A percentile compares a stretch with the other conserved stretches of the same genome.
phyloP scores from a whole-genome alignment of 2,113 vertebrate genomes.

The Austrofundulus limnaeus region DNA sequence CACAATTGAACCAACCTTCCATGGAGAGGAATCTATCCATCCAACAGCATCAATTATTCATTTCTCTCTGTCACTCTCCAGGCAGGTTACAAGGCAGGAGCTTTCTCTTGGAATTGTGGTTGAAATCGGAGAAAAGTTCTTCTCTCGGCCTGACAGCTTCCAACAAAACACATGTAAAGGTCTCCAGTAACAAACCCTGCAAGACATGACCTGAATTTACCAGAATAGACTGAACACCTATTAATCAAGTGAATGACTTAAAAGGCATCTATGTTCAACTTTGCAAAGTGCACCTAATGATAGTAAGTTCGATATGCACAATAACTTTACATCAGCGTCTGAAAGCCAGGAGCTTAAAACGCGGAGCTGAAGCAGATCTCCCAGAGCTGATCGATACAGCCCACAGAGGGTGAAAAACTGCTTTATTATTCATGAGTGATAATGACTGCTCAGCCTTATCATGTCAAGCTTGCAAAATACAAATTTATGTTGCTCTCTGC shows the following conservation, averaged over 20 bases:
- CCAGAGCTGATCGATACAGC: constrained; percentile 21
- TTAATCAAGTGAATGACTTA: constrained; percentile 22
- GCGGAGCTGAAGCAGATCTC: constrained; percentile 38
- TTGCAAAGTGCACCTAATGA: constrained; percentile 9
- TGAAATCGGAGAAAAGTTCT: constrained; percentile 59
- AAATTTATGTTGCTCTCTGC: constrained; percentile 22
- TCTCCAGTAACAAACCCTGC: constrained; percentile 33
- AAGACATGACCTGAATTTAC: constrained; percentile 14
- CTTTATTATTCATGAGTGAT: constrained; percentile 37
- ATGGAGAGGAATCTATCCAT: constrained; percentile 67
- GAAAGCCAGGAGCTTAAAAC: constrained; percentile 28
- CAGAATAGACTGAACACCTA: constrained; percentile 10
- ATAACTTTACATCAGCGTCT: constrained; percentile 26
- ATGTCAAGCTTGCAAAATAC: constrained; percentile 22
- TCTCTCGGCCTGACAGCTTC: constrained; percentile 45
- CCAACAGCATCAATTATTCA: constrained; percentile 72
- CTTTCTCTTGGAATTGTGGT: constrained; percentile 53
- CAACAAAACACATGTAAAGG: constrained; percentile 46
- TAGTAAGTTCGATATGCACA: constrained; percentile 1
- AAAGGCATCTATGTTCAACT: constrained; percentile 15
- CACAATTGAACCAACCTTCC: constrained; percentile 51
- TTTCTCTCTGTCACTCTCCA: constrained; percentile 36
- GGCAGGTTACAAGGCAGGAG: constrained; percentile 57
- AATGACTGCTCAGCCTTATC: constrained; percentile 29
- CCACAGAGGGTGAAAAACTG: constrained; percentile 23